Evolutionary conservation across 2,797 vertebrate species (phyloP).

Genomic region (Sorex maritimensis): DNA sequence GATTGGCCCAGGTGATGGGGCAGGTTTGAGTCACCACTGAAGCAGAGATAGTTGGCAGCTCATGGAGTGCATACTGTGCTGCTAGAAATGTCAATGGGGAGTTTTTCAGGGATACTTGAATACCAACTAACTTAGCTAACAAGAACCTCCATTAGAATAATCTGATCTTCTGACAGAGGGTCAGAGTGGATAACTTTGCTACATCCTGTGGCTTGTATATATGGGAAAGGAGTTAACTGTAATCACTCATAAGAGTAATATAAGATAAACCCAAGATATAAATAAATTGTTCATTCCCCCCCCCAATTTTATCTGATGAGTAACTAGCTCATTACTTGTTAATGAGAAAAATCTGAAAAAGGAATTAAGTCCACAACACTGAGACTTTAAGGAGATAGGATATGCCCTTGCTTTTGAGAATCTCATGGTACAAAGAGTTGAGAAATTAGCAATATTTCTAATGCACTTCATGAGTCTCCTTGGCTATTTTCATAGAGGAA

Average conservation of each 20-base stretch:
- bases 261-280: conserved; percentile 10
- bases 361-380: conserved; percentile 27
- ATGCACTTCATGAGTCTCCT: background rate
- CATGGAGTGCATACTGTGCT: background rate
- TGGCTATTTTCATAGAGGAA: background rate
- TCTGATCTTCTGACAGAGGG: background rate
- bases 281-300: background rate
- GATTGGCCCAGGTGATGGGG: background rate
- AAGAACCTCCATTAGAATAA: background rate
- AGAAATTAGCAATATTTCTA: background rate
- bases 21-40: background rate
- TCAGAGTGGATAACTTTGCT: background rate
- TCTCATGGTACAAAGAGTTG: background rate
- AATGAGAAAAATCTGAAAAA: conserved; percentile 24
- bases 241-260: conserved; percentile 12
- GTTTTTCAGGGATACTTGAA: background rate
- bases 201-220: background rate
- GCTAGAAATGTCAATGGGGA: background rate
- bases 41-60: background rate
- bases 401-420: background rate
- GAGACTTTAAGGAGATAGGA: background rate
- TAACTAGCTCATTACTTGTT: conserved; percentile 46
- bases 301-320: background rate
- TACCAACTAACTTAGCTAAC: background rate
- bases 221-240: background rate